Evolutionary conservation across 1,140 invertebrate genomes (phyloP), one percentile per base, ranked within the genome.

Genomic region (Druon quercuslanigerum): DNA sequence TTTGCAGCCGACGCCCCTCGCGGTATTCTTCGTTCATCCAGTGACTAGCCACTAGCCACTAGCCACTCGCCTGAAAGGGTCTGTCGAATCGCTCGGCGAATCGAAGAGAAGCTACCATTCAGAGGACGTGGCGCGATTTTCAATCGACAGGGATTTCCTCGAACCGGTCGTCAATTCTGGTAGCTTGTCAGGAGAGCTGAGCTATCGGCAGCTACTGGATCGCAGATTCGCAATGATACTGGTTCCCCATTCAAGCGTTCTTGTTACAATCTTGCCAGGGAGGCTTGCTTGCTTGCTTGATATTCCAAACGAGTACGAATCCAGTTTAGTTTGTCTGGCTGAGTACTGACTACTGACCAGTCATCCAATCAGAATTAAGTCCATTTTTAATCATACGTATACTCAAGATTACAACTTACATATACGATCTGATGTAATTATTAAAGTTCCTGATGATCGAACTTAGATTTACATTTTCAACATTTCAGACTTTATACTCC

Each of bases 241-340:
- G 25, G 25, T 33, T 33, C 25, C 4, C 25, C 25, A 33, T 33
- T 33, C 25, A 33, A 33, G 25, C 25, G 25, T 33, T 33, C 25
- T 88, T 88, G 86, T 87, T 82, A 74, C 71, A 75, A 85, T 86
- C 84, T 85, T 83, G 80, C 81, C 76, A 76, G 72, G 74, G 76
- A 76, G 73, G 50, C 50, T 74, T 78, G 3, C 25, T 33, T 33
- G 25, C 25, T 33, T 33, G 25, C 83, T 88, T 87, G 78, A 84
- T 86, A 87, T 87, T 87, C 83, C 79, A 66, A 8, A 17, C 74
- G 70, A 16, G 79, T 66, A 19, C 76, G 74, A 81, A 84, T 82
- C 78, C 84, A 81, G 76, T 82, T 60, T 60, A 19, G 25, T 33
- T 33, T 33, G 25, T 33, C 25, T 33, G 25, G 13, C 57, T 33